Evolutionary conservation across 37 sponge, comb jelly and placozoan genomes (phyloP).

Genomic region (Crambe crambe): DNA sequence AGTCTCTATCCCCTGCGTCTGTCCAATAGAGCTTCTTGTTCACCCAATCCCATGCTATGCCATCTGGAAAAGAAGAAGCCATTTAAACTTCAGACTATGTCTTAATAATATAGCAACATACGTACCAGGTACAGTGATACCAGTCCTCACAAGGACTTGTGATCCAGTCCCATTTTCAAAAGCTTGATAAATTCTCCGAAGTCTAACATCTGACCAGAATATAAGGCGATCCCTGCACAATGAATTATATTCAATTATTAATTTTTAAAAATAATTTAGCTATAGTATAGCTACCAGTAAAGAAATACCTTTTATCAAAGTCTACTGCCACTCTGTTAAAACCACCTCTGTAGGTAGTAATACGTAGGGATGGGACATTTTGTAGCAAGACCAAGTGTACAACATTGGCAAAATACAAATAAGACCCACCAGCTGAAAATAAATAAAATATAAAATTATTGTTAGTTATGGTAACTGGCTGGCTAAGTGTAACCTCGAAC

Average conservation of each 20-base stretch:
- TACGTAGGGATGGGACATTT: neutral
- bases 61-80: constrained; percentile 34
- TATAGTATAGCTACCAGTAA: neutral
- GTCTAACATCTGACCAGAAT: constrained; percentile 19
- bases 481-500: no score
- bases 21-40: constrained; percentile 69
- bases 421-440: no score
- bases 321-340: neutral
- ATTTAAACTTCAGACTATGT: no score
- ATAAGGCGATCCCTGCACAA: neutral
- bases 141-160: constrained; percentile 3
- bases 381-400: neutral
- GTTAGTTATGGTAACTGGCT: no score
- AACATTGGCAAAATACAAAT: neutral
- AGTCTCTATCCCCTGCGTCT: constrained; percentile 18
- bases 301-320: constrained; percentile 46
- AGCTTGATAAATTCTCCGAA: neutral
- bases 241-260: neutral
- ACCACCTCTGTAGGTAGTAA: neutral
- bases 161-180: neutral
- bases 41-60: constrained; percentile 71
- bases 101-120: no score
- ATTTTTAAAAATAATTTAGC: neutral
- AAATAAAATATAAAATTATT: no score
- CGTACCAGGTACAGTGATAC: neutral